Evolutionary conservation across 1,140 invertebrate species (phyloP).

Genomic region (Macrosteles quadrilineatus): DNA sequence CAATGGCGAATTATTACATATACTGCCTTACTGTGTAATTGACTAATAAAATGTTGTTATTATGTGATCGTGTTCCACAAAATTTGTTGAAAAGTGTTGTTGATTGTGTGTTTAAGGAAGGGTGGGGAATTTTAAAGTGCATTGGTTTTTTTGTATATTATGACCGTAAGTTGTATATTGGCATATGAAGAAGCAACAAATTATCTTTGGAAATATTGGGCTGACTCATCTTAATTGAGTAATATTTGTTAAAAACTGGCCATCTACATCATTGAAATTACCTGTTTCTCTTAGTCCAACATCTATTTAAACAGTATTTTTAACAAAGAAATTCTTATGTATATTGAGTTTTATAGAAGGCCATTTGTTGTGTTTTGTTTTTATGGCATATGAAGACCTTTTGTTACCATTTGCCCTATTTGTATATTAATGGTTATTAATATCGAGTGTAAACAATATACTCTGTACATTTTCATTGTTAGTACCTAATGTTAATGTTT

Average conservation of each 20-base stretch:
- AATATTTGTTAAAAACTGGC: too few species aligned
- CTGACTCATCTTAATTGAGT: too few species aligned
- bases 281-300: too few species aligned
- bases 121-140: slow-evolving; percentile 1
- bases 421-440: background rate
- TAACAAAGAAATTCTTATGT: too few species aligned
- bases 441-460: background rate
- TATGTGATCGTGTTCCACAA: slow-evolving; percentile 25
- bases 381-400: slow-evolving; percentile 1
- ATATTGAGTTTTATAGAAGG: background rate
- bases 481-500: slow-evolving; percentile 1
- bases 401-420: background rate
- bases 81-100: slow-evolving; percentile 27
- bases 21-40: slow-evolving; percentile 91
- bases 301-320: too few species aligned
- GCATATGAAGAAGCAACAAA: slow-evolving; percentile 31
- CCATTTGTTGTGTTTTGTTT: slow-evolving; percentile 13
- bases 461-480: background rate
- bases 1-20: slow-evolving; percentile 72
- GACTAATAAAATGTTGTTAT: slow-evolving; percentile 61
- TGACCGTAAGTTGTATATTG: slow-evolving; percentile 23
- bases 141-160: slow-evolving; percentile 6
- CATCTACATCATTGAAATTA: too few species aligned
- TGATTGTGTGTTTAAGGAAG: slow-evolving; percentile 16
- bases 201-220: background rate